Percentiles rank a stretch among this genome's conserved stretches.
Evolutionary conservation across 2,888 invertebrate species (phyloP).

Genomic region (Macrosoma leucophasiata): DNA sequence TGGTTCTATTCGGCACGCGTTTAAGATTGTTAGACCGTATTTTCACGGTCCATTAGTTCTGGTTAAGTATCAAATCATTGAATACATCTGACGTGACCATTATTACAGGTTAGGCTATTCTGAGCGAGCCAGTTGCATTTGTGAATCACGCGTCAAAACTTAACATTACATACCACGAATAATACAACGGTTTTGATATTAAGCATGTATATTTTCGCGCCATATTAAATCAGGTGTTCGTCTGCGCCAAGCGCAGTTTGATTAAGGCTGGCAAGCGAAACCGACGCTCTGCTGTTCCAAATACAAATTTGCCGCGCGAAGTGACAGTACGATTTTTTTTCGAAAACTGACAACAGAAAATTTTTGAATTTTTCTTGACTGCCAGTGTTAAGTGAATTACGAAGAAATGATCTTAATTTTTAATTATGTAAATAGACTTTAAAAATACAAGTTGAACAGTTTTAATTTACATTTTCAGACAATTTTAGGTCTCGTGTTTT

Average conservation of each 20-base stretch:
- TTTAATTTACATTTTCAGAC: slow-evolving; percentile 32
- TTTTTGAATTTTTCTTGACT: slow-evolving; percentile 9
- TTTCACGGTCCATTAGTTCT: slow-evolving; percentile 22
- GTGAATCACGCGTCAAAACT: slow-evolving; percentile 20
- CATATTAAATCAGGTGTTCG: slow-evolving; percentile 39
- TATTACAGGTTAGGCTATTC: too few species aligned
- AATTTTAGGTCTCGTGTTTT: slow-evolving; percentile 26
- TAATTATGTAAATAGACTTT: slow-evolving; percentile 13
- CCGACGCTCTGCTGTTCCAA: slow-evolving; percentile 36
- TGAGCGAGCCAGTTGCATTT: slow-evolving; percentile 5
- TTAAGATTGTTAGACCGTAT: slow-evolving; percentile 17
- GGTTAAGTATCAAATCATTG: slow-evolving; percentile 17
- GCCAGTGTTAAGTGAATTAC: slow-evolving; percentile 27
- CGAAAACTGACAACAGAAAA: too few species aligned
- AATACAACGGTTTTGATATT: slow-evolving; percentile 23
- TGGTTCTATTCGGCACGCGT: too few species aligned
- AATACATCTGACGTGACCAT: too few species aligned
- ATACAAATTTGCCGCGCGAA: slow-evolving; percentile 39
- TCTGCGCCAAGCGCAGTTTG: slow-evolving; percentile 40
- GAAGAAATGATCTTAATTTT: slow-evolving; percentile 32
- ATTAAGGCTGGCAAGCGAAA: slow-evolving; percentile 31
- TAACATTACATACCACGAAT: slow-evolving; percentile 22
- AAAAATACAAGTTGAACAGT: slow-evolving; percentile 10
- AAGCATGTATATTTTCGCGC: slow-evolving; percentile 27
- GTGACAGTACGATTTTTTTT: slow-evolving; percentile 34